Percentiles rank a stretch among this genome's conserved stretches.
Evolutionary conservation across 92 coral and sea anemone genomes (phyloP).

Genomic region (Metridium senile): DNA sequence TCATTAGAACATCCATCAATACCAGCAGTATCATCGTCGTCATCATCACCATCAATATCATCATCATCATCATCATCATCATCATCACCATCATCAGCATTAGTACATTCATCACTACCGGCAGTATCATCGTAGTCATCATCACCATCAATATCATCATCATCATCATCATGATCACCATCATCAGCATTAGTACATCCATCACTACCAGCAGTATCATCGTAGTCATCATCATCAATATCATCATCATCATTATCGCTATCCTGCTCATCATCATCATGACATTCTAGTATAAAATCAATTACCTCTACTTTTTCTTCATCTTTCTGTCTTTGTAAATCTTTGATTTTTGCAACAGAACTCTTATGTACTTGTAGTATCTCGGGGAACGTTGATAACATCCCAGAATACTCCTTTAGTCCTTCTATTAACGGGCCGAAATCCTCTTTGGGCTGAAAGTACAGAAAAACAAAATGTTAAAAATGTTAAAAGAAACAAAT

Average conservation of each 20-base stretch:
- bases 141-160: no score
- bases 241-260: background rate
- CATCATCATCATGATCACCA: no score
- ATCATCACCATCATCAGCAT: no score
- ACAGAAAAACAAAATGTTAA: no score
- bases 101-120: no score
- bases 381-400: conserved; percentile 88
- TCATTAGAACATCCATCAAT: no score
- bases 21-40: no score
- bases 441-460: conserved; percentile 84
- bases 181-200: no score
- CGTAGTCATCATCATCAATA: background rate
- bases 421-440: conserved; percentile 85
- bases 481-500: background rate
- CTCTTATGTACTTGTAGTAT: conserved; percentile 88
- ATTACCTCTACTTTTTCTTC: conserved; percentile 96
- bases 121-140: no score
- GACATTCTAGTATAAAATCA: background rate
- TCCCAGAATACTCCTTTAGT: conserved; percentile 90
- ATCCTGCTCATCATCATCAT: background rate
- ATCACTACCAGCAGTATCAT: no score
- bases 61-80: no score
- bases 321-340: conserved; percentile 79
- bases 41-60: no score
- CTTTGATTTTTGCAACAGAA: conserved; percentile 83